Evolutionary conservation across 2,888 invertebrate genomes (phyloP).

Genomic region (Ophraella communa): DNA sequence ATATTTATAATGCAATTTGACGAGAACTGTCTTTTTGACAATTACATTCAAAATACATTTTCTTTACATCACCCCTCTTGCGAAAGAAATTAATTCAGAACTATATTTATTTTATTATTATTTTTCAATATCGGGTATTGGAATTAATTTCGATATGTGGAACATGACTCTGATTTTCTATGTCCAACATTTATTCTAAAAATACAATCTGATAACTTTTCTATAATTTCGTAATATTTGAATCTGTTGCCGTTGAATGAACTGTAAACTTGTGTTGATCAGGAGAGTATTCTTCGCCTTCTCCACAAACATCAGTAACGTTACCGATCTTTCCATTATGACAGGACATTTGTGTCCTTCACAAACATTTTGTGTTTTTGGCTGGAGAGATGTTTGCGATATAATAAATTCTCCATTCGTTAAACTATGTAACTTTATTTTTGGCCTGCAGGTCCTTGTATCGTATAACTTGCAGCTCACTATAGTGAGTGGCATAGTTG

Average conservation of each 20-base stretch:
- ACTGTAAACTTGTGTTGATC: conserved; percentile 30
- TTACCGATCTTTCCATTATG: conserved; percentile 60
- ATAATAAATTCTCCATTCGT: conserved; percentile 64
- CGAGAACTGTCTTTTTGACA: no score
- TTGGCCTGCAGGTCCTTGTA: conserved; percentile 56
- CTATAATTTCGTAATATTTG: conserved; percentile 9
- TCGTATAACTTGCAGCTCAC: conserved; percentile 67
- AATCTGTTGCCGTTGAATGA: conserved; percentile 27
- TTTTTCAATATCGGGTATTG: no score
- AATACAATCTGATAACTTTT: no score
- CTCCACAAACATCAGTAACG: conserved; percentile 53
- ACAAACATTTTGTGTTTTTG: conserved; percentile 62
- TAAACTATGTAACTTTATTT: conserved; percentile 59
- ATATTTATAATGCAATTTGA: no score
- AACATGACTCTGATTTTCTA: no score
- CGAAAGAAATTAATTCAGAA: no score
- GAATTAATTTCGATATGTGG: no score
- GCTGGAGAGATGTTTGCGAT: conserved; percentile 65
- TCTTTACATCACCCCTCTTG: no score
- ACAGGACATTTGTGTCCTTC: conserved; percentile 64
- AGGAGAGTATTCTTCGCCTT: conserved; percentile 25
- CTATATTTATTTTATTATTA: no score
- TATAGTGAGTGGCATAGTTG: conserved; percentile 74
- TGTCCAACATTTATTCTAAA: no score
- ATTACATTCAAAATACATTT: no score